These are phyloP conservation scores for Metellina segmentata DNA, from an alignment of 2,888 invertebrate species.

Conservation along the genomic window DNA sequence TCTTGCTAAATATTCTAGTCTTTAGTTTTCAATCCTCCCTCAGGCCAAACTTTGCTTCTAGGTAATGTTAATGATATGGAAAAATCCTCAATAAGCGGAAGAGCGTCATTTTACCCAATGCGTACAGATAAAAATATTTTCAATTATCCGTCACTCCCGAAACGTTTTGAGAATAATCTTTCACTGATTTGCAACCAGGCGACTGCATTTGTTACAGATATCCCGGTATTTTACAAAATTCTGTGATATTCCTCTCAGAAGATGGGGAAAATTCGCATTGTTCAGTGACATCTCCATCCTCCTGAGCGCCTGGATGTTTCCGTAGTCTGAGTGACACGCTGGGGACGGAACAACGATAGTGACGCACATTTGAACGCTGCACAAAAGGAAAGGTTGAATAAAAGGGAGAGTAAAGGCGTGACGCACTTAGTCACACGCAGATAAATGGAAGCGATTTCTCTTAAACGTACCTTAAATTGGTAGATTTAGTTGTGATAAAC, in stretches of 20 bases:
- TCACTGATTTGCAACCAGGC: too few relatives aligned
- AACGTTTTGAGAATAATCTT: too few relatives aligned
- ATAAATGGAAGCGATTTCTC: constrained; percentile 24
- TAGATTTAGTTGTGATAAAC: neutral
- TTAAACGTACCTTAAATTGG: neutral
- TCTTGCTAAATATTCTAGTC: too few relatives aligned
- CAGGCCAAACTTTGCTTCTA: too few relatives aligned
- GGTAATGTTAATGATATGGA: too few relatives aligned
- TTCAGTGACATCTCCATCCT: neutral
- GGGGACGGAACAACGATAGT: neutral
- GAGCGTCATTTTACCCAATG: too few relatives aligned
- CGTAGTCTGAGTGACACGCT: constrained; percentile 18
- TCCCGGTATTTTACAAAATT: neutral
- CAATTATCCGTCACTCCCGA: too few relatives aligned
- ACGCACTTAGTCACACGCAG: neutral
- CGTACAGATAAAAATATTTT: too few relatives aligned
- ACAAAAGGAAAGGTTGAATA: constrained; percentile 10
- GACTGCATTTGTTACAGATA: too few relatives aligned
- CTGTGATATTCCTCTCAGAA: neutral
- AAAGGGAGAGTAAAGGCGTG: neutral
- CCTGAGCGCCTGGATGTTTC: neutral
- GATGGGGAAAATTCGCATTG: too few relatives aligned
- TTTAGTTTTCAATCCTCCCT: too few relatives aligned
- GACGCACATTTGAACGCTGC: neutral
- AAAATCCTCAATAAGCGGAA: too few relatives aligned